Conservation (phyloP, 1,140 invertebrate genomes). For the Papilio aristodemus region DNA sequence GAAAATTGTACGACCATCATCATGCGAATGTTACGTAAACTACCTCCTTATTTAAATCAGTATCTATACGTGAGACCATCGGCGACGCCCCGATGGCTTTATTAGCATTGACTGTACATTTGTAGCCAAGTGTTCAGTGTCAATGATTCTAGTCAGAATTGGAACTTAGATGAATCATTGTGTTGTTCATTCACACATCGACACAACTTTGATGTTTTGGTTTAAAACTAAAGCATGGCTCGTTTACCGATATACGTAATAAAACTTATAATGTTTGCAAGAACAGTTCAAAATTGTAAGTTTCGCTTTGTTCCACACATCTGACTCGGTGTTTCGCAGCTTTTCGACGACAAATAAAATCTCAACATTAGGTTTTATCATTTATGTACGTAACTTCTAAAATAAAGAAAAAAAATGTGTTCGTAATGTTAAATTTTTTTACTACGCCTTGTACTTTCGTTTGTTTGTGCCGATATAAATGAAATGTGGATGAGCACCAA, state of each 20-base stretch:
- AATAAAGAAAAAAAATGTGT: slow-evolving; percentile 68
- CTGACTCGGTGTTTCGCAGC: slow-evolving; percentile 72
- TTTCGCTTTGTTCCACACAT: slow-evolving; percentile 50
- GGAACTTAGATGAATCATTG: slow-evolving; percentile 60
- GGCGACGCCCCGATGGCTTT: slow-evolving; percentile 52
- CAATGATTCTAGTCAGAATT: slow-evolving; percentile 76
- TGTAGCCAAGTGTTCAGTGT: slow-evolving; percentile 45
- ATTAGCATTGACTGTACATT: slow-evolving; percentile 53
- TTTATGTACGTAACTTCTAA: slow-evolving; percentile 61
- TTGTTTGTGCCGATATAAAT: slow-evolving; percentile 69
- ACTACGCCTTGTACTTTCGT: slow-evolving; percentile 55
- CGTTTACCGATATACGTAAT: not conserved
- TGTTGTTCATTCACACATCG: slow-evolving; percentile 49
- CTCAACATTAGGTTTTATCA: slow-evolving; percentile 75
- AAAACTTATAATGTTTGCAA: not conserved
- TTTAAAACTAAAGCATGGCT: not conserved
- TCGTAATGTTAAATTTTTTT: slow-evolving; percentile 69
- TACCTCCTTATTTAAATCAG: slow-evolving; percentile 78
- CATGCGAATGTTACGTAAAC: slow-evolving; percentile 61
- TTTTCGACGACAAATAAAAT: slow-evolving; percentile 75
- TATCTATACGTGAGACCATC: slow-evolving; percentile 52
- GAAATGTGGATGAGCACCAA: slow-evolving; percentile 77
- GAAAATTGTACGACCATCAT: slow-evolving; percentile 58
- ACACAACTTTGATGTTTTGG: slow-evolving; percentile 15
- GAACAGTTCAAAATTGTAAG: not conserved